These are phyloP conservation scores for Menidia menidia DNA, from an alignment of 2,797 vertebrate genomes.

Conservation along the genomic window DNA sequence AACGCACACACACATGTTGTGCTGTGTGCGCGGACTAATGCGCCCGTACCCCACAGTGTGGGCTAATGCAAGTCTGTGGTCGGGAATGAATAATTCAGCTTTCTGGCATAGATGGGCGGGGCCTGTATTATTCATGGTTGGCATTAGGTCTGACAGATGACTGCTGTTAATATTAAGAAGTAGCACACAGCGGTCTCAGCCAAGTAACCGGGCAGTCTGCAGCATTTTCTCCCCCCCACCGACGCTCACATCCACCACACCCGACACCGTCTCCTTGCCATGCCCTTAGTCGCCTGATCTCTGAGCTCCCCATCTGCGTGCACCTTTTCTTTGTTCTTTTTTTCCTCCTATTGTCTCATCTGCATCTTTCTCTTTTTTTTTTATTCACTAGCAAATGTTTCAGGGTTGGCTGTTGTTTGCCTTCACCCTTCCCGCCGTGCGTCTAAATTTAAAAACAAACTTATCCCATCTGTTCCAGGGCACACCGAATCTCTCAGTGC, in stretches of 20 bases:
- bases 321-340: conserved; percentile 1
- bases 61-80: conserved; percentile 70
- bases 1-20: background rate
- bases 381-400: background rate
- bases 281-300: conserved; percentile 45
- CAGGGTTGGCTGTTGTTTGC: background rate
- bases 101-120: conserved; percentile 59
- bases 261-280: background rate
- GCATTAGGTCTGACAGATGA: conserved; percentile 61
- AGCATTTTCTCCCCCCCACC: background rate
- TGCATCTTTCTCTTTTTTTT: background rate
- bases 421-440: too few species aligned
- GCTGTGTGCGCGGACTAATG: conserved; percentile 17
- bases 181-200: conserved; percentile 25
- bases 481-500: too few species aligned
- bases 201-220: conserved; percentile 15
- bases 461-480: too few species aligned
- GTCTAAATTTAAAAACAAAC: too few species aligned
- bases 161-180: conserved; percentile 64
- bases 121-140: conserved; percentile 76
- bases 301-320: conserved; percentile 50
- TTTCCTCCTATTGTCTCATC: conserved; percentile 3
- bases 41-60: conserved; percentile 43
- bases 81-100: conserved; percentile 74
- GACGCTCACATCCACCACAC: conserved; percentile 11